These are phyloP conservation scores for Rotaria macrura DNA, from an alignment of 2,888 invertebrate species.

Conservation along the genomic window DNA sequence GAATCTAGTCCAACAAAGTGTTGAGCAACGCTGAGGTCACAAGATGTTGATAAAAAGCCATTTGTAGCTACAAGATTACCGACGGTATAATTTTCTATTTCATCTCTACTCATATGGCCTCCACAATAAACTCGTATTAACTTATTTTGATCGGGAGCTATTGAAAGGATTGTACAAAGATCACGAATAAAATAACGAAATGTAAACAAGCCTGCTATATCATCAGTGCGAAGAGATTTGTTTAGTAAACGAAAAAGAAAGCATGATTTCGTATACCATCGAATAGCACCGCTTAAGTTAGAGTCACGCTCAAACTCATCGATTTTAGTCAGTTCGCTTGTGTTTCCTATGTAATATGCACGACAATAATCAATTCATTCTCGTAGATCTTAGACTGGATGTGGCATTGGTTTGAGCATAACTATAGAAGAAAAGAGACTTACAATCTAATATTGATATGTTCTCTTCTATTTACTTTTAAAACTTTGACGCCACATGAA, in stretches of 20 bases:
- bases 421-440: background rate
- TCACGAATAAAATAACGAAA: background rate
- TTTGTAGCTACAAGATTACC: background rate
- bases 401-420: background rate
- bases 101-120: background rate
- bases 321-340: background rate
- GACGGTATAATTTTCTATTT: background rate
- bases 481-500: no score
- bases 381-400: background rate
- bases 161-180: background rate
- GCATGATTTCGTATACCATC: background rate
- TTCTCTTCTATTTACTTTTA: no score
- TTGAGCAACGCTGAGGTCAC: background rate
- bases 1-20: background rate
- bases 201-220: background rate
- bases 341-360: background rate
- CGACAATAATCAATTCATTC: background rate
- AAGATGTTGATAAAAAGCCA: background rate
- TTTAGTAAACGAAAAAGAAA: background rate
- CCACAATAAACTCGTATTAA: background rate
- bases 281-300: background rate
- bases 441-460: no score
- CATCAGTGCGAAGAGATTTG: background rate
- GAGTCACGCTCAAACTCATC: background rate
- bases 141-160: no score